Percentiles rank a stretch among this genome's conserved stretches.
These are phyloP conservation scores for Amphibalanus amphitrite DNA, from an alignment of 1,140 invertebrate species.

Conservation along the genomic window DNA sequence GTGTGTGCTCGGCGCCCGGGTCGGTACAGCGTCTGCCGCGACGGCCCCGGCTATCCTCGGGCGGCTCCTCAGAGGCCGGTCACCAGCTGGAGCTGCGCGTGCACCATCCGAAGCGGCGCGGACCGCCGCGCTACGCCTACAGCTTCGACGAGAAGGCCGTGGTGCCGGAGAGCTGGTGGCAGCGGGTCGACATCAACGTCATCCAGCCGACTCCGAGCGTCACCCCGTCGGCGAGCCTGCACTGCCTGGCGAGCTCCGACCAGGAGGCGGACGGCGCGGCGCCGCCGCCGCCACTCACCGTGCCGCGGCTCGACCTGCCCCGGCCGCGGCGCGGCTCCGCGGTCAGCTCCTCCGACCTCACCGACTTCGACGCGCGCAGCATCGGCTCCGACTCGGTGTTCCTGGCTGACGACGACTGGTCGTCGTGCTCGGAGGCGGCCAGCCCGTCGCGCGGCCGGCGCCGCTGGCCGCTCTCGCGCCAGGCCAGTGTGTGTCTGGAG, in stretches of 20 bases:
- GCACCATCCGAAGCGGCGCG: background rate
- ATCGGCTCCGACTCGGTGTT: slow-evolving; percentile 19
- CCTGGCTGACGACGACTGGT: slow-evolving; percentile 12
- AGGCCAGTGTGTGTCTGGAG: background rate
- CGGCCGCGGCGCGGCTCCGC: slow-evolving; percentile 10
- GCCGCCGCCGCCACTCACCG: slow-evolving; percentile 14
- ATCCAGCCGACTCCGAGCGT: slow-evolving; percentile 19
- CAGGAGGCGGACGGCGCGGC: slow-evolving; percentile 12
- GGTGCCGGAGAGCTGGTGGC: slow-evolving; percentile 15
- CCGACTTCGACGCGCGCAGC: slow-evolving; percentile 15
- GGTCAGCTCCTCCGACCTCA: slow-evolving; percentile 12
- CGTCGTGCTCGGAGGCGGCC: background rate
- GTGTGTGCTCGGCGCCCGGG: background rate
- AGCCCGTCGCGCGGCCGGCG: background rate
- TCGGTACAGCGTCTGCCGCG: background rate
- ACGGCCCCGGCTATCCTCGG: background rate
- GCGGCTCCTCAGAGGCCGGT: background rate
- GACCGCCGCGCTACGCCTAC: background rate
- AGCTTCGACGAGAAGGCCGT: background rate
- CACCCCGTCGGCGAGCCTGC: slow-evolving; percentile 11
- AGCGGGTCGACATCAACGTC: slow-evolving; percentile 19
- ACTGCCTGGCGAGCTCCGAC: slow-evolving; percentile 9
- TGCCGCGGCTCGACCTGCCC: slow-evolving; percentile 15
- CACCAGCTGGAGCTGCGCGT: background rate
- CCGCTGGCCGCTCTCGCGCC: background rate